Evolutionary conservation across 2,888 invertebrate genomes (phyloP).

Genomic region (Eristalis pertinax): DNA sequence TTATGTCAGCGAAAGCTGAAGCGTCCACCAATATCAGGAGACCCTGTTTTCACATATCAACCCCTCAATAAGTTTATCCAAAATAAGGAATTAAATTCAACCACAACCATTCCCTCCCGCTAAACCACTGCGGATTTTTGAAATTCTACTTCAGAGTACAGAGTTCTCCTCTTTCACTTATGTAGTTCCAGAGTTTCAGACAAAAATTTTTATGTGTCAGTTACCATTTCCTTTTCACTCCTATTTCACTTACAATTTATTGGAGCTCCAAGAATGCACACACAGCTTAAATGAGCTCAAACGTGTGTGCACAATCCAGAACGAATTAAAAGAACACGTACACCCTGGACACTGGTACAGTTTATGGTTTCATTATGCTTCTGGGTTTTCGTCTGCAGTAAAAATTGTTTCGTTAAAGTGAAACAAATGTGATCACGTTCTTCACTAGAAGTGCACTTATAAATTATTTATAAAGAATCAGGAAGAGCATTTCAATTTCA

Average conservation of each 20-base stretch:
- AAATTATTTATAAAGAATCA: conserved; percentile 56
- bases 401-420: conserved; percentile 40
- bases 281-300: conserved; percentile 33
- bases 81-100: background rate
- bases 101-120: background rate
- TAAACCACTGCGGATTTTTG: background rate
- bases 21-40: no score
- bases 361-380: conserved; percentile 40
- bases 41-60: no score
- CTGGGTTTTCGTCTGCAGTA: conserved; percentile 18
- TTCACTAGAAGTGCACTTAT: conserved; percentile 32
- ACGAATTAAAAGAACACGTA: conserved; percentile 38
- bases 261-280: conserved; percentile 32
- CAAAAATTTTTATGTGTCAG: background rate
- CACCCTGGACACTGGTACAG: conserved; percentile 12
- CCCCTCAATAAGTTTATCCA: no score
- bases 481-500: conserved; percentile 31
- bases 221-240: conserved; percentile 20
- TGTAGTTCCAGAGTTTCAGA: conserved; percentile 4
- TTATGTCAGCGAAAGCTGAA: no score
- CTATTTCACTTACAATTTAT: conserved; percentile 18
- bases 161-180: conserved; percentile 10
- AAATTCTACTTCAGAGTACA: background rate
- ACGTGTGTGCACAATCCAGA: conserved; percentile 43
- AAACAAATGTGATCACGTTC: conserved; percentile 51